Evolutionary conservation across 1,140 invertebrate species (phyloP).

Genomic region (Bombus waltoni): DNA sequence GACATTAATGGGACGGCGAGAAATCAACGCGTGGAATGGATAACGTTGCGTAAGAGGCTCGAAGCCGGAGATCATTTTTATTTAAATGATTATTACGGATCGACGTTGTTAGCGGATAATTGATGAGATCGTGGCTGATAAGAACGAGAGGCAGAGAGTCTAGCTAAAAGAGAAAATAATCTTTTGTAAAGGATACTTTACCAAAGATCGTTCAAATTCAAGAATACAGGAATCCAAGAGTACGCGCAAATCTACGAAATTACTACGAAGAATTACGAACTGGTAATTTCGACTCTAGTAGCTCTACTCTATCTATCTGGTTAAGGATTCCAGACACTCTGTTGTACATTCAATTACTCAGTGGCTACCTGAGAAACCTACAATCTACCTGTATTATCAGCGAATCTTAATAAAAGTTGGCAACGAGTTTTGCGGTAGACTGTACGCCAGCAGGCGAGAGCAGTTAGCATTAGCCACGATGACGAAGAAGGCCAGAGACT

Average conservation of each 20-base stretch:
- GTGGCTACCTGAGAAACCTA: too few relatives aligned
- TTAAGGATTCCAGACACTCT: too few relatives aligned
- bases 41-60: background rate
- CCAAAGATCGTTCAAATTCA: too few relatives aligned
- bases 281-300: too few relatives aligned
- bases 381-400: background rate
- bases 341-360: too few relatives aligned
- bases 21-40: background rate
- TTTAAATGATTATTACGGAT: background rate
- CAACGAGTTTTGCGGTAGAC: conserved; percentile 32
- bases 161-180: too few relatives aligned
- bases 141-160: background rate
- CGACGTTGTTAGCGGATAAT: conserved; percentile 1
- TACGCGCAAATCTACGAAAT: too few relatives aligned
- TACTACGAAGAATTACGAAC: too few relatives aligned
- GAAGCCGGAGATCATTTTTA: background rate
- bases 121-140: conserved; percentile 10
- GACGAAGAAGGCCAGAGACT: conserved; percentile 68
- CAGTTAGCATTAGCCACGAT: conserved; percentile 70
- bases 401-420: background rate
- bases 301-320: too few relatives aligned
- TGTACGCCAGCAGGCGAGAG: conserved; percentile 56
- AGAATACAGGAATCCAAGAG: too few relatives aligned
- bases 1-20: background rate
- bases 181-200: too few relatives aligned